Evolutionary conservation across 1,140 invertebrate genomes (phyloP), one percentile per base, ranked within the genome.

Genomic region (Cotesia glomerata): DNA sequence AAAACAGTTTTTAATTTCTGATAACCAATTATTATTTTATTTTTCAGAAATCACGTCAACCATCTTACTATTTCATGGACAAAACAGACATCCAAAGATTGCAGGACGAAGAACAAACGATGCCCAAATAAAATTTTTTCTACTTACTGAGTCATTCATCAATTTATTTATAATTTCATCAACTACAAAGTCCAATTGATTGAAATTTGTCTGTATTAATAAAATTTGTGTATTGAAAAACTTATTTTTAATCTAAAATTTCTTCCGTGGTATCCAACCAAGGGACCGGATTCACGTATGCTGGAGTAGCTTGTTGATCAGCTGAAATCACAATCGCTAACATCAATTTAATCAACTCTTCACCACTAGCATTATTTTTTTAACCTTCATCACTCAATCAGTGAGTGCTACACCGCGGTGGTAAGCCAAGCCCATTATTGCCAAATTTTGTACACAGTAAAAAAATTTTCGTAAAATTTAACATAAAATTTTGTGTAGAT

Each of bases 21-120:
- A 26, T 45, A 45, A 45, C 8, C 11, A 8, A 45, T 9, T 9
- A 45, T 9, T 45, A 45, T 56, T n/a, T 32, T 52, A 65, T 54
- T 54, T 56, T 71, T 76, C 79, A 91, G 81, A 95, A 94, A 89
- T 95, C 94, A 68, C 90, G 95, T 62, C 94, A 95, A 80, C 94
- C 95, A 1, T 94, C 93, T n/a, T 96, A 95, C 84, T 97, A 96
- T 82, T 97, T 95, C 79, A 94, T 96, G 90, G 96, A 96, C 79
- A 95, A 95, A 85, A 92, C 93, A 8, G 95, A 96, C 74, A 95
- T 97, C 76, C 84, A 93, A 62, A 88, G 91, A 67, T 88, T 95
- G n/a, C 93, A 95, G 84, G 93, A 95, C 79, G 93, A 96, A 83
- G 93, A 95, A 79, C 90, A 93, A 79, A 85, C 88, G 7, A 65